Evolutionary conservation across 2,888 invertebrate species (phyloP).

Genomic region (Petrophora chlorosata): DNA sequence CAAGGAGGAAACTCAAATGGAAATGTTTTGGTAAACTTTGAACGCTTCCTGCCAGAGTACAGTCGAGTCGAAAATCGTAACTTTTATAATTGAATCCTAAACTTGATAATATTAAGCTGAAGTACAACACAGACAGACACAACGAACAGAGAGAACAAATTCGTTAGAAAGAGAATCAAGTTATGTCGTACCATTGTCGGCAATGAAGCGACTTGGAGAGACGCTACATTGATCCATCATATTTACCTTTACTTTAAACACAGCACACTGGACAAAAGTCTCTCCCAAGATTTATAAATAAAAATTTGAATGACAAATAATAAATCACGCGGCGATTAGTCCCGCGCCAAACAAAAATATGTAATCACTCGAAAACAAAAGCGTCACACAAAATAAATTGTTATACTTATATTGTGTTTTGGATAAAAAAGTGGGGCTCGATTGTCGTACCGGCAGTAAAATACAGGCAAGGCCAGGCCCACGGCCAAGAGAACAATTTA

Average conservation of each 20-base stretch:
- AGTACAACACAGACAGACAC: too few species aligned
- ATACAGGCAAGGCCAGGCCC: slow-evolving; percentile 29
- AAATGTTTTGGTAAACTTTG: not conserved
- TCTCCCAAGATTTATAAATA: too few species aligned
- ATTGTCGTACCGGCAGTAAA: slow-evolving; percentile 31
- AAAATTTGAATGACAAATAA: not conserved
- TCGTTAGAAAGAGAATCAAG: too few species aligned
- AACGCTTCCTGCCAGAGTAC: slow-evolving; percentile 3
- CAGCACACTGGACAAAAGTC: too few species aligned
- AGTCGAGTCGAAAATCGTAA: slow-evolving; percentile 4
- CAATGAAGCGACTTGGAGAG: too few species aligned
- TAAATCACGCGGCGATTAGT: slow-evolving; percentile 7
- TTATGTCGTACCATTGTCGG: too few species aligned
- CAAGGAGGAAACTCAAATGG: slow-evolving; percentile 1
- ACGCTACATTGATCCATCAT: too few species aligned
- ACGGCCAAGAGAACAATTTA: slow-evolving; percentile 36
- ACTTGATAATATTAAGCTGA: slow-evolving; percentile 3
- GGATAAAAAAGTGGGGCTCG: slow-evolving; percentile 27
- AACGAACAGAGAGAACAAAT: too few species aligned
- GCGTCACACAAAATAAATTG: slow-evolving; percentile 11
- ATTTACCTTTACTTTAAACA: too few species aligned
- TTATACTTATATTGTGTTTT: slow-evolving; percentile 20
- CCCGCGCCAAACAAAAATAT: slow-evolving; percentile 9
- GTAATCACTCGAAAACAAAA: slow-evolving; percentile 21
- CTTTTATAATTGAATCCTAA: not conserved